Evolutionary conservation across 2,113 vertebrate genomes (phyloP), one percentile per base, ranked within the genome.

Genomic region (Seriola rivoliana): DNA sequence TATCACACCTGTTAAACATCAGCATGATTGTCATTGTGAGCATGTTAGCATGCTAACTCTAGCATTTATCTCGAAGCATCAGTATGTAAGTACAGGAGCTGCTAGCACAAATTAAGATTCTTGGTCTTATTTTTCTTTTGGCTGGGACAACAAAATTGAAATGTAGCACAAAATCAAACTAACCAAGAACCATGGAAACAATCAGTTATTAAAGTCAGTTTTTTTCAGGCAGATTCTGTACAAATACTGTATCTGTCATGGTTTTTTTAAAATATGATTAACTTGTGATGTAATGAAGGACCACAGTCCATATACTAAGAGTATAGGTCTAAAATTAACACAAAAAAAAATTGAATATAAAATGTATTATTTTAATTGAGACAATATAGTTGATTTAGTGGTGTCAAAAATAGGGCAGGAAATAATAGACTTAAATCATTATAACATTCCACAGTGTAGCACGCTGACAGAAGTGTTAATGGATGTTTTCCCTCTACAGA

Each of bases 381-480:
- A 10, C 7, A n/a, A 25, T 25, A 25, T 14, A 57, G 10, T 23
- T 25, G n/a, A 29, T 58, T 59, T 17, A 29, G 23, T 29, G 13
- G 40, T 46, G 42, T 48, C 44, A 67, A 29, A 71, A 40, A n/a
- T 2, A 36, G 10, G 23, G 38, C 8, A 63, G 13, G 8, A 74
- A 65, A 68, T 44, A 62, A 42, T 29, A 21, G 34, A 66, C 23
- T 14, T 58, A 25, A 82, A 71, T 75, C 70, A 58, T 68, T 48
- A 29, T 5, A 23, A 55, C 54, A 68, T 83, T 65, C 68, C 73
- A 44, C 44, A 57, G 8, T 1, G 54, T 0, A 40, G n/a, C 77
- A 50, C 42, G n/a, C 42, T 78, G 81, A 80, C 82, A 88, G 73
- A 75, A 1, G 81, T 17, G 73, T 36, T 69, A 84, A 77, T 63